phyloP scores from a whole-genome alignment of 2,797 vertebrate genomes.

The Ptychadena robeensis region DNA sequence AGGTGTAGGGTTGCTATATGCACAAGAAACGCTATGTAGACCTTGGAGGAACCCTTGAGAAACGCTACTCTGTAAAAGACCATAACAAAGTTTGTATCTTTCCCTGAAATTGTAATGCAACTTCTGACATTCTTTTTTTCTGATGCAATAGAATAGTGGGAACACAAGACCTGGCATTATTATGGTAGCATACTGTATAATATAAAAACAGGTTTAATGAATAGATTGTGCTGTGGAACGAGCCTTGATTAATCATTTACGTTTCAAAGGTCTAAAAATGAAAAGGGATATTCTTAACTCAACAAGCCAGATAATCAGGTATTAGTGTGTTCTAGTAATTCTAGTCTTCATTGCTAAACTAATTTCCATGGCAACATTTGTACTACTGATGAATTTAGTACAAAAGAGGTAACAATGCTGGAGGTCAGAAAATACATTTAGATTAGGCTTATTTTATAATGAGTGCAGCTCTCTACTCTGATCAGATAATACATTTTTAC shows the following conservation, averaged over 20 bases:
- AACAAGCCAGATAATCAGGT: conserved; percentile 26
- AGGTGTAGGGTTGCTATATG: no score
- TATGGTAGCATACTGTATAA: background rate
- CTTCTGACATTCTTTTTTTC: background rate
- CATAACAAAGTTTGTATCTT: background rate
- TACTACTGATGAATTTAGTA: conserved; percentile 10
- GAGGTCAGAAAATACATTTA: background rate
- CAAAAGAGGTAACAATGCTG: conserved; percentile 12
- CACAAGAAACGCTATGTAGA: no score
- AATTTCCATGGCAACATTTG: conserved; percentile 55
- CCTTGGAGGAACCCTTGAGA: no score
- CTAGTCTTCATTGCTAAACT: conserved; percentile 41
- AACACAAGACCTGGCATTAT: background rate
- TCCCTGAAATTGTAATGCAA: background rate
- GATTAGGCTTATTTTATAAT: no score
- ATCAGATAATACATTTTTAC: no score
- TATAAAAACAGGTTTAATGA: background rate
- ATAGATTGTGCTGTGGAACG: background rate
- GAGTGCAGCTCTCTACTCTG: no score
- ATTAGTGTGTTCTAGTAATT: conserved; percentile 30
- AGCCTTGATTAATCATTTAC: conserved; percentile 24
- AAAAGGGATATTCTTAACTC: conserved; percentile 23
- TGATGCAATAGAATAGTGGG: background rate
- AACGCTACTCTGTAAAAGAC: no score
- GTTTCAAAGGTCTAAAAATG: background rate